Percentiles rank a stretch among this genome's conserved stretches.
These are phyloP conservation scores for Pollenia labialis DNA, from an alignment of 2,888 invertebrate species.

Conservation along the genomic window DNA sequence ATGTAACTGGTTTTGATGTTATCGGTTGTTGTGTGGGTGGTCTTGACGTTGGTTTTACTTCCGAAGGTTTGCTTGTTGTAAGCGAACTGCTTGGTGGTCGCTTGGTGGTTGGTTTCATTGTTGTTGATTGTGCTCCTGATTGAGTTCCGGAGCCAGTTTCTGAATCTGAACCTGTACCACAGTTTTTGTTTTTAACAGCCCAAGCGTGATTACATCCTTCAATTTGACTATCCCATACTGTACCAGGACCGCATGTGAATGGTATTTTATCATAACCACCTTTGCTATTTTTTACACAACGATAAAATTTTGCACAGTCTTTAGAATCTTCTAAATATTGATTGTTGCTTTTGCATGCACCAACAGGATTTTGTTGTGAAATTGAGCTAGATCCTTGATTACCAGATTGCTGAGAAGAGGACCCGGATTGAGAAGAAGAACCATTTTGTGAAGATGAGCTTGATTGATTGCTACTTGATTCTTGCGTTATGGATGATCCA, in stretches of 20 bases:
- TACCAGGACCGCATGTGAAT: slow-evolving; percentile 86
- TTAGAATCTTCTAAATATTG: slow-evolving; percentile 83
- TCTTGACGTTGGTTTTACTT: slow-evolving; percentile 64
- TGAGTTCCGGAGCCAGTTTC: slow-evolving; percentile 42
- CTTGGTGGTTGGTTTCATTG: slow-evolving; percentile 68
- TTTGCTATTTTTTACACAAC: slow-evolving; percentile 85
- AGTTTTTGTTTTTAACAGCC: slow-evolving; percentile 79
- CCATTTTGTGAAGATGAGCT: background rate
- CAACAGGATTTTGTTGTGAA: slow-evolving; percentile 75
- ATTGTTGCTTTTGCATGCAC: slow-evolving; percentile 78
- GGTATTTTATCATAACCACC: slow-evolving; percentile 84
- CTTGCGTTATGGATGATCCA: background rate
- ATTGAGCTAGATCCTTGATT: slow-evolving; percentile 39
- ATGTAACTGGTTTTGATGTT: slow-evolving; percentile 65
- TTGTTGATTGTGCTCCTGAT: slow-evolving; percentile 41
- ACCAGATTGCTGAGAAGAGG: slow-evolving; percentile 54
- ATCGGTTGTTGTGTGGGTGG: slow-evolving; percentile 65
- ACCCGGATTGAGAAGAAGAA: slow-evolving; percentile 23
- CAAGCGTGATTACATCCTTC: slow-evolving; percentile 85
- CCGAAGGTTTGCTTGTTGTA: slow-evolving; percentile 68
- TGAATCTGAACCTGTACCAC: slow-evolving; percentile 71
- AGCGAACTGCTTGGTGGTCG: slow-evolving; percentile 66
- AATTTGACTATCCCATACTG: slow-evolving; percentile 86
- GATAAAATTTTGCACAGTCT: slow-evolving; percentile 86
- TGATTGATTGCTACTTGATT: background rate